Percentiles rank a stretch among this genome's conserved stretches.
Conservation (phyloP, 2,113 vertebrate genomes). For the Bombycilla garrulus region DNA sequence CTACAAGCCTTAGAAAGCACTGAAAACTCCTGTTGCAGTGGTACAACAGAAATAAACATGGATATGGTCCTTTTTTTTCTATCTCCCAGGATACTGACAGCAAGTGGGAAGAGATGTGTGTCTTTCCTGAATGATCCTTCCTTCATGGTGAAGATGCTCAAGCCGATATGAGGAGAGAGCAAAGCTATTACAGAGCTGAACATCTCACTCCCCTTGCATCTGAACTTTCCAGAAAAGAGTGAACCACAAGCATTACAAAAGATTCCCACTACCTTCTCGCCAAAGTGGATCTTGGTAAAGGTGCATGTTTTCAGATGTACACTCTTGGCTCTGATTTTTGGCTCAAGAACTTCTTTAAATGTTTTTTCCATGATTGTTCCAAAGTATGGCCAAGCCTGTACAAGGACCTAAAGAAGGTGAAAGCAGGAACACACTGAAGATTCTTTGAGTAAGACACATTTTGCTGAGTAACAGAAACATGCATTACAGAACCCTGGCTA, state of each 20-base stretch:
- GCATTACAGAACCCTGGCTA: neutral
- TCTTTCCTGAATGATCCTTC: neutral
- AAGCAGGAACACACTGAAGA: neutral
- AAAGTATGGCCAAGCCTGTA: constrained; percentile 93
- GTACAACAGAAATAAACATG: neutral
- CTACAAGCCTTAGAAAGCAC: neutral
- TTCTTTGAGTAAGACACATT: neutral
- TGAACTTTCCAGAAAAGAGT: neutral
- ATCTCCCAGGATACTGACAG: neutral
- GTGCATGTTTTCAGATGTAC: constrained; percentile 84
- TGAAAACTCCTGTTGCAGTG: neutral
- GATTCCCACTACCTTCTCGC: constrained; percentile 79
- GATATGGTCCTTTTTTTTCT: neutral
- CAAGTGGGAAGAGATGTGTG: neutral
- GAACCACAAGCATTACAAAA: neutral
- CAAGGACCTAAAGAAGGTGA: constrained; percentile 78
- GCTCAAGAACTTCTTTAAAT: constrained; percentile 85
- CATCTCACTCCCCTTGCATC: too few relatives aligned
- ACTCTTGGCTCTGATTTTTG: constrained; percentile 80
- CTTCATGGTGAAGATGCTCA: neutral
- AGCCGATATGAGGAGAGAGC: neutral
- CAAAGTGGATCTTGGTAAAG: constrained; percentile 92
- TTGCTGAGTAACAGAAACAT: neutral
- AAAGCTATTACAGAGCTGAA: neutral
- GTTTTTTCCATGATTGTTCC: constrained; percentile 91